phyloP scores from a whole-genome alignment of 2,113 vertebrate genomes.

The Coracopsis vasa region DNA sequence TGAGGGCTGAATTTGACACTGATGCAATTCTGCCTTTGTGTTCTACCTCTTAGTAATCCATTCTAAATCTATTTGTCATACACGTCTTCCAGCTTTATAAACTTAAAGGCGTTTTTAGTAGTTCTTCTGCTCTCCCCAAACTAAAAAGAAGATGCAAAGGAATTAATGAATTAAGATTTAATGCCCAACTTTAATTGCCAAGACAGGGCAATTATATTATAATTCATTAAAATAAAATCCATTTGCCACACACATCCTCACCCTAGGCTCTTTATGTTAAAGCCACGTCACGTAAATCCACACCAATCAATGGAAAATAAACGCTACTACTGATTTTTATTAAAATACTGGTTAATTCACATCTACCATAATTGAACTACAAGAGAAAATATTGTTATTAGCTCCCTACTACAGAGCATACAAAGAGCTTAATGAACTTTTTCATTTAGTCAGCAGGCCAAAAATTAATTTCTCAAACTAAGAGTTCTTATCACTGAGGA shows the following conservation, averaged over 20 bases:
- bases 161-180: conserved; percentile 34
- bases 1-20: conserved; percentile 17
- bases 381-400: conserved; percentile 39
- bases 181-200: conserved; percentile 35
- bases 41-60: neutral
- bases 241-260: neutral
- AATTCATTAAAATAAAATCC: conserved; percentile 41
- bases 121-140: neutral
- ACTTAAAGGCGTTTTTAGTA: conserved; percentile 13
- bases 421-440: conserved; percentile 56
- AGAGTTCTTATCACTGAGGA: conserved; percentile 43
- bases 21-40: conserved; percentile 27
- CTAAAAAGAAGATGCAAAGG: neutral
- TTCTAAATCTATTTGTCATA: conserved; percentile 44
- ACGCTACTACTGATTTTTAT: conserved; percentile 14
- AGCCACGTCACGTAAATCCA: neutral
- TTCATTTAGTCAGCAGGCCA: conserved; percentile 46
- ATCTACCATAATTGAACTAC: conserved; percentile 39
- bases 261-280: neutral
- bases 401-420: neutral
- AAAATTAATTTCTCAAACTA: conserved; percentile 67
- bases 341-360: conserved; percentile 23
- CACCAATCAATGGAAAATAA: conserved; percentile 28
- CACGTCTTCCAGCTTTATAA: neutral
- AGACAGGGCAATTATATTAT: conserved; percentile 2